Base-by-base conservation (phyloP, 2,888 invertebrate species). In the Boloria euphrosyne region DNA sequence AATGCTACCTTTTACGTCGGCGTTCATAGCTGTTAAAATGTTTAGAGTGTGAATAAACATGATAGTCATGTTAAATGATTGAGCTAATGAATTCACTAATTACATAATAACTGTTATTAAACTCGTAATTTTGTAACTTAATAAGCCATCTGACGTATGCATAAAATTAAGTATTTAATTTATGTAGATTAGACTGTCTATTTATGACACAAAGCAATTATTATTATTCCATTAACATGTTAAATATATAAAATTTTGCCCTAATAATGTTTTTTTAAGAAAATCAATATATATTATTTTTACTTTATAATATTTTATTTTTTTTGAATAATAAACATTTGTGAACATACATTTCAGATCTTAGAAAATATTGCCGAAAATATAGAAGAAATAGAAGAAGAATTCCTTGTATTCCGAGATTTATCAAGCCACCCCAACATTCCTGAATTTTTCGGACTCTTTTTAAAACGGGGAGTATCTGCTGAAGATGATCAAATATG, bases 381-480 rank as follows among this genome's bases (percentile, higher is more conserved):
- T 76, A 94, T 96, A 67, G 96, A 96, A 82, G 96, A 97, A 85
- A 96, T 96, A 69, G 96, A 96, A 85, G 96, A 96, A 76, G 96
- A 96, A 80, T 96, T 95, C 79, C 86, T 95, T 18, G 95, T 96
- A 6, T 93, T 96, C 51, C 90, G 95, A 27, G 96, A 96, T 78
- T 89, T 96, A 60, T 95, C 95, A 62, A 92, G 94, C 61, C 96
- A 96, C 84, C 95, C 95, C 13, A 96, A 96, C 83, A 94, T 97
- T 64, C 96, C 96, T 0, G 90, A 94, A 66, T 96, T 96, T 80
- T 93, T 95, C 75, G 96, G 96, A 5, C 87, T 96, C 49, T 96
- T 94, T 84, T 84, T 96, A 68, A 95, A 94, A 77, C 91, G 93
- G 63, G 94, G 94, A 5, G 82, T 93, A 4, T 90, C 90, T 18